A percentile compares a stretch with the other conserved stretches of the same genome.
phyloP scores from a whole-genome alignment of 2,888 invertebrate species.

The Euplexia lucipara region DNA sequence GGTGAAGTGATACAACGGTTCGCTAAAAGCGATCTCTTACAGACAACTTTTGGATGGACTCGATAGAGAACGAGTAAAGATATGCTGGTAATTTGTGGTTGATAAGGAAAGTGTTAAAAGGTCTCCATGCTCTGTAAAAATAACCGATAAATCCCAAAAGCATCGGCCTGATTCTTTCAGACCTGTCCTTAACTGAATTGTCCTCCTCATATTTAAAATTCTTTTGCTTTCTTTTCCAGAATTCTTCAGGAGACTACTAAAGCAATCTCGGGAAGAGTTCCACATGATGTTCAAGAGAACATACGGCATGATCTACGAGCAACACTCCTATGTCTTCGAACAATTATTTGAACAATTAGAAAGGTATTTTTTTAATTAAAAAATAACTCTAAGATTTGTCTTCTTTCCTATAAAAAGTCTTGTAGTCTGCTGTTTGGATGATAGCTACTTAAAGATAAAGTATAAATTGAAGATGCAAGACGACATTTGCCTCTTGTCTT shows the following conservation, averaged over 20 bases:
- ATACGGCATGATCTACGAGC: constrained; percentile 98
- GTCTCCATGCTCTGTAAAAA: no score
- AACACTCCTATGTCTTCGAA: constrained; percentile 97
- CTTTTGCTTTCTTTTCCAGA: constrained; percentile 91
- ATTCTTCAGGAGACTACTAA: constrained; percentile 96
- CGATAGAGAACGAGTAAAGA: no score
- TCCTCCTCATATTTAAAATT: constrained; percentile 3
- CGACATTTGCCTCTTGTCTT: no score
- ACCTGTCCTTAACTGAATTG: neutral
- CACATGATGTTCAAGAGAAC: constrained; percentile 99
- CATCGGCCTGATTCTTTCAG: neutral
- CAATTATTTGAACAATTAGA: constrained; percentile 97
- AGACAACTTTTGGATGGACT: no score
- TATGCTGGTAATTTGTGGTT: no score
- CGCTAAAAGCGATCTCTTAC: no score
- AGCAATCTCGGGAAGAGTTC: constrained; percentile 96
- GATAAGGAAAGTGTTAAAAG: no score
- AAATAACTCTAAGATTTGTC: neutral
- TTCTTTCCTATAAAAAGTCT: neutral
- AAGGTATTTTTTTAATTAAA: constrained; percentile 78
- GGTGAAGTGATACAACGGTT: no score
- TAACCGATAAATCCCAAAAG: neutral
- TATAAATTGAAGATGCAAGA: neutral
- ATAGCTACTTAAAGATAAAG: neutral
- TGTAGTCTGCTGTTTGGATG: neutral